Base-by-base conservation (phyloP, 2,113 vertebrate genomes). In the Planiliza haematocheilus region DNA sequence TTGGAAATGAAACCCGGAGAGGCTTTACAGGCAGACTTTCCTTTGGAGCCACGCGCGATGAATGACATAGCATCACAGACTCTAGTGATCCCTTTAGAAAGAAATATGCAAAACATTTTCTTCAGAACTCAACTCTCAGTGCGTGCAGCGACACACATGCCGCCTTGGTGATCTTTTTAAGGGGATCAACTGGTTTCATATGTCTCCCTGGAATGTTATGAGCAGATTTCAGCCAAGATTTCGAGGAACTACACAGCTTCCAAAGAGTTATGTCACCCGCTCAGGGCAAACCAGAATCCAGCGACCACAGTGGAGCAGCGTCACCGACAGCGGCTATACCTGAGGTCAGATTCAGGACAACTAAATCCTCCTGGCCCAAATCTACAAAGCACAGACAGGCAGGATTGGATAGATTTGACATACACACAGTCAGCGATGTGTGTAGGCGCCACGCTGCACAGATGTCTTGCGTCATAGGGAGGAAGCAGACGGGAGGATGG, bases 331-430 rank as follows among this genome's bases (percentile, higher is more conserved):
- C 37, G 34, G 63, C 46, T 76, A 10, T 36, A 74, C 74, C 81
- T 77, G 66, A 72, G 63, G 67, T 62, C 82, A 72, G 53, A 84
- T 58, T 86, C 73, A 82, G 67, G 52, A 74, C 85, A 80, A 48
- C 53, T 56, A 93, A 91, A 91, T 80, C 84, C 74, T 63, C 72
- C 82, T 83, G 77, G 84, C 62, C 70, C 64, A 82, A 82, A 92
- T 93, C 81, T 89, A 48, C 51, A 1, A 12, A 67, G 76, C 72
- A 16, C 80, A 81, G 73, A 66, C 79, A 53, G 41, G 41, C 30
- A 36, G 66, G 67, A 63, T 55, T 43, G 65, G 65, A 55, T 37
- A 68, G 70, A 84, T 72, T 34, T 53, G 86, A 79, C 46, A 57
- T 18, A 74, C 53, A 58, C 76, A 57, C 57, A 36, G 65, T 77